Conservation (phyloP, 1,140 invertebrate genomes). For the Dryas iulia region DNA sequence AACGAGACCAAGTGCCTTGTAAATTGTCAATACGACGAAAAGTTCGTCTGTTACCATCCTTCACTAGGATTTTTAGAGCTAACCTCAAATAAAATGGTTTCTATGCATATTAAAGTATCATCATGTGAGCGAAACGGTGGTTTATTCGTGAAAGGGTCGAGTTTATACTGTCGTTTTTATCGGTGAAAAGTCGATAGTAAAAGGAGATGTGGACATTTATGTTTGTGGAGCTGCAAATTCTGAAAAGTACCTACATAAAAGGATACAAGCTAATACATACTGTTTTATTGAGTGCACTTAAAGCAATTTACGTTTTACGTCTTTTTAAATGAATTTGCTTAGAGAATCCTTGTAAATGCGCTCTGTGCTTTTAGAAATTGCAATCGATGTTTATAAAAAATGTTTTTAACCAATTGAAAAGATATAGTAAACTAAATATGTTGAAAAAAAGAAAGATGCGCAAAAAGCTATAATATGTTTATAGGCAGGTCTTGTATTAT, state of each 20-base stretch:
- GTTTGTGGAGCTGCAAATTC: conserved; percentile 42
- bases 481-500: too few species aligned
- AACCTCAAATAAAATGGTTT: conserved; percentile 71
- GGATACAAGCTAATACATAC: conserved; percentile 25
- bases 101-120: conserved; percentile 77
- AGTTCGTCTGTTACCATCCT: conserved; percentile 37
- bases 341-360: neutral
- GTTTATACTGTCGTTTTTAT: conserved; percentile 66
- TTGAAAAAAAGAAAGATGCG: too few species aligned
- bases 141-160: conserved; percentile 63
- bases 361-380: neutral
- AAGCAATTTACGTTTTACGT: conserved; percentile 11
- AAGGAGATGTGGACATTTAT: conserved; percentile 55
- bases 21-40: conserved; percentile 55
- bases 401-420: too few species aligned
- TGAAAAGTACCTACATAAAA: conserved; percentile 42
- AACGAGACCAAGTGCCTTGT: conserved; percentile 49
- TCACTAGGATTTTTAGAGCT: conserved; percentile 55
- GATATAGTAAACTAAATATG: too few species aligned
- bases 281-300: conserved; percentile 23
- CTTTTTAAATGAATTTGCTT: neutral
- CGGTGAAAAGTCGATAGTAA: conserved; percentile 69
- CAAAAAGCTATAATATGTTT: too few species aligned
- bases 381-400: neutral
- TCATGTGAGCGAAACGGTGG: conserved; percentile 61